Base-by-base conservation (phyloP, 2,797 vertebrate genomes). In the Xenentodon cancila region DNA sequence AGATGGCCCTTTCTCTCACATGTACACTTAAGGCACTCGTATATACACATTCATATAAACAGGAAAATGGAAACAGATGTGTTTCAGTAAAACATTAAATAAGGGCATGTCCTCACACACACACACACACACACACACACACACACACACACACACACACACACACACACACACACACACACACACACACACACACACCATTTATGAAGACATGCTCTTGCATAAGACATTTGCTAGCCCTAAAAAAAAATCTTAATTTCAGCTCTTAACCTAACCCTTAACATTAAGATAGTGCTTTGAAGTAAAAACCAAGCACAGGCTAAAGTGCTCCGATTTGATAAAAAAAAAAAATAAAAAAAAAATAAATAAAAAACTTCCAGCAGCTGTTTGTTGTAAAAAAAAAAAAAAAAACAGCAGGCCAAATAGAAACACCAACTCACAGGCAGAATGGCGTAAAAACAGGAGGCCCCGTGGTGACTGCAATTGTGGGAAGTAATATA, bases 41-140 rank as follows among this genome's bases (percentile, higher is more conserved):
- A 32, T 32, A 32, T 7, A 32, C 9, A 32, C 32, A 32, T 9
- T 32, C 48, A 51, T 59, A 70, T 15, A 74, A 20, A 55, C 52
- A 59, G 7, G 19, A 53, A 73, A 71, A 65, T 49, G 55, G 30
- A 77, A 57, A 67, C 59, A 75, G 66, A 77, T 70, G 53, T 53
- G 63, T 77, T 43, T 27, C 40, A 57, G 49, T 37, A 51, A 74
- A 74, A 67, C 44, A 49, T 54, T 85, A 59, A 88, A 61, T 21
- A 45, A 66, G 72, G 68, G 64, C 46, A 77, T 63, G 21, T 9
- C 7, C 8, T 3, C 25, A 25, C 25, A 25, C 25, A 25, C 3
- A 25, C 25, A 25, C 3, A 25, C 25, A 25, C 25, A 25, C 25
- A 25, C 25, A 25, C 25, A 25, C 3, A 25, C 25, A 25, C 3